Evolutionary conservation across 2,113 vertebrate genomes (phyloP), one percentile per base, ranked within the genome.

Genomic region (Perca fluviatilis): DNA sequence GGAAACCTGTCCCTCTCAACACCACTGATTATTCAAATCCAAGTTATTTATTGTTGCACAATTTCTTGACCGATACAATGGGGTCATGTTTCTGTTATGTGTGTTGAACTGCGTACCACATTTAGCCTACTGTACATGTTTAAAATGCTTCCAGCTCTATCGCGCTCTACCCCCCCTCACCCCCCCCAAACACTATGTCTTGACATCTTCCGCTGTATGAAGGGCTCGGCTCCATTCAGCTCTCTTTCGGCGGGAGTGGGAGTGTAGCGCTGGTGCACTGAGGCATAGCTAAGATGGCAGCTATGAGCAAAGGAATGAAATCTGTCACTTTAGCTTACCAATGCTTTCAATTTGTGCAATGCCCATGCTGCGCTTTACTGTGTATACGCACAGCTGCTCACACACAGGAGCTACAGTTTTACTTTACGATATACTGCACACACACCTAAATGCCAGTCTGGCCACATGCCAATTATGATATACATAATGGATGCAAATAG

Each of bases 221-320:
- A 90, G 86, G 83, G 78, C 71, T 61, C 1, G 14, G 27, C 80
- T 83, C 80, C 63, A 71, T 79, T 83, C 83, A 51, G 61, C 56
- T 67, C 54, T 76, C 63, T 82, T 65, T 78, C 77, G 79, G 77
- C 53, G 27, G 70, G 69, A 62, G 83, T 63, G 71, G 68, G 63
- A 68, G 58, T 60, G 79, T 62, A 74, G 67, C 2, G 18, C 54
- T n/a, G 43, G 74, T 61, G 82, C 85, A 78, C 80, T 87, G 90
- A 93, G 83, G 91, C 89, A 71, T 84, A 89, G 87, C 91, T 91
- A 91, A 95, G 88, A 90, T 91, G 91, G 88, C 89, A 93, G 88
- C 90, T 90, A 74, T 74, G 74, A 90, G 91, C 85, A 77, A 86
- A 83, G 91, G 89, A 93, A 94, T 91, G 86, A 91, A 94, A 92